phyloP scores from a whole-genome alignment of 2,797 vertebrate species.

The Gymnoscopelus braueri region DNA sequence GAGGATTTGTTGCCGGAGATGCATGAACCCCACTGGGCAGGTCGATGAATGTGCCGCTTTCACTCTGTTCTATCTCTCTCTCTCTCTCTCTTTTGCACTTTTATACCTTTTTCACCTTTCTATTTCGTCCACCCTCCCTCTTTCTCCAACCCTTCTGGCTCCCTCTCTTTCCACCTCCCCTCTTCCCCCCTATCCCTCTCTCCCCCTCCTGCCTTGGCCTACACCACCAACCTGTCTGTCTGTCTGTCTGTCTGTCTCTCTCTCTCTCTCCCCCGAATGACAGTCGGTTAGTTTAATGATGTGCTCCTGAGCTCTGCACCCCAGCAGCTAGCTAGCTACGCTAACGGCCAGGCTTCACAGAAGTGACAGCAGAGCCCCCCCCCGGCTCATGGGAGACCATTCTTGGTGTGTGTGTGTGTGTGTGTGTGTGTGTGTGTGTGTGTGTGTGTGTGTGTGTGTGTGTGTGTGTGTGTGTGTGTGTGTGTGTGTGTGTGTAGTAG shows the following conservation, averaged over 20 bases:
- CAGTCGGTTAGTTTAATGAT: constrained; percentile 51
- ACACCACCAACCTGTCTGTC: too few species aligned
- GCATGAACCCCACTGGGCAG: constrained; percentile 27
- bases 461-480: too few species aligned
- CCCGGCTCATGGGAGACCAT: too few species aligned
- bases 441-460: too few species aligned
- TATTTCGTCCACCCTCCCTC: too few species aligned
- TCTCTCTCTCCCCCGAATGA: constrained; percentile 21
- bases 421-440: too few species aligned
- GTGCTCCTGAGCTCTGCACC: constrained; percentile 37
- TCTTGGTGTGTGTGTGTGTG: too few species aligned
- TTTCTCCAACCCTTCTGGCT: too few species aligned
- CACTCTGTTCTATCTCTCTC: neutral
- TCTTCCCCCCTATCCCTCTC: neutral
- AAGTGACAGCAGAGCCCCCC: constrained; percentile 43
- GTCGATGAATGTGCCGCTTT: constrained; percentile 21
- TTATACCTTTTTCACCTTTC: too few species aligned
- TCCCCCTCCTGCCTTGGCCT: too few species aligned
- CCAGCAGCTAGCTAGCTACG: constrained; percentile 26
- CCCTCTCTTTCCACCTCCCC: neutral
- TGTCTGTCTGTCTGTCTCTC: too few species aligned
- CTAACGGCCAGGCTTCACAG: constrained; percentile 46
- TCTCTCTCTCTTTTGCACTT: too few species aligned
- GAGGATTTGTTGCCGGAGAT: constrained; percentile 37
- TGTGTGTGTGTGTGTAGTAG: constrained; percentile 10